Base-by-base conservation (phyloP, 2,888 invertebrate genomes). In the Macrosoma leucophasiata region DNA sequence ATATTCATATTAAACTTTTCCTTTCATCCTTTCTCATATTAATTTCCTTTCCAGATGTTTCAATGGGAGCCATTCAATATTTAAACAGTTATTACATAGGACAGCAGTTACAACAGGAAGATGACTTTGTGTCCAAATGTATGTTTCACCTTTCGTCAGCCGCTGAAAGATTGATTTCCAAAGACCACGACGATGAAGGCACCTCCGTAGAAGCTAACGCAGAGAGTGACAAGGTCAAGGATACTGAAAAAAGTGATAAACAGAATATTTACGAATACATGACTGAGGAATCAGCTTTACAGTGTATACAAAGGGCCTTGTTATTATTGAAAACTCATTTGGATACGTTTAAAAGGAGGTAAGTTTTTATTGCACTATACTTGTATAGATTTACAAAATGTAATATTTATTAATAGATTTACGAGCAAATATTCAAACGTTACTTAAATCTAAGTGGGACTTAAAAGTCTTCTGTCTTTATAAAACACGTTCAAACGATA, bases 51-150 rank as follows among this genome's bases (percentile, higher is more conserved):
- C 1, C 54, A 74, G 96, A 97, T 62, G 97, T 97, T 2, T 96
- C 96, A 46, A 91, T 96, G 90, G 93, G 96, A 2, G 96, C 97
- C 1, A 97, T 97, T 51, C 95, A 96, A 64, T 96, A 96, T 65
- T 87, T 97, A 34, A 97, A 97, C 69, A 92, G 92, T 59, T 96
- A 95, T 72, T 97, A 97, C 73, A 95, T 97, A 89, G 94, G 95
- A 4, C 93, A 95, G 41, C 94, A 95, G 60, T 69, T 97, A 23
- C 93, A 95, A 48, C 91, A 95, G 53, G 97, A 97, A 72, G 92
- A 93, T 39, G 96, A 97, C 61, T 97, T 97, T 68, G 93, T 97
- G 1, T 90, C 94, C 22, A 92, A 95, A 48, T 97, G 97, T 66
- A 97, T 97, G 96, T 92, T 92, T 29, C 94, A 95, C 68, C 84